Evolutionary conservation across 1,140 invertebrate species (phyloP).

Genomic region (Ectropis grisescens): DNA sequence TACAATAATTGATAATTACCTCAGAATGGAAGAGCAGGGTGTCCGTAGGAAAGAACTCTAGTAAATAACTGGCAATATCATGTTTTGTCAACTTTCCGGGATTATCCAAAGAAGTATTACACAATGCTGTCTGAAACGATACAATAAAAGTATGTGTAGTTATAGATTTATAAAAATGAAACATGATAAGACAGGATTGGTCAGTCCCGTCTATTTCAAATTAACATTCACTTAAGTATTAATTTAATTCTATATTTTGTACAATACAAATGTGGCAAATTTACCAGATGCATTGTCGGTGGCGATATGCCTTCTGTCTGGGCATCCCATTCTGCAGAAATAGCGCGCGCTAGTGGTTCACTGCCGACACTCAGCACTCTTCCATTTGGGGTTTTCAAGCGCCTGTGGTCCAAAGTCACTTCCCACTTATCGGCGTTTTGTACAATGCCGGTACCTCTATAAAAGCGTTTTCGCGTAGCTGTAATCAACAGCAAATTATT

Average conservation of each 20-base stretch:
- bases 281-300: slow-evolving; percentile 91
- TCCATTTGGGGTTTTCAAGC: slow-evolving; percentile 90
- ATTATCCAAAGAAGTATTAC: slow-evolving; percentile 93
- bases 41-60: slow-evolving; percentile 90
- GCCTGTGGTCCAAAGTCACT: slow-evolving; percentile 73
- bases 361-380: slow-evolving; percentile 82
- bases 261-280: too few relatives aligned
- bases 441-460: slow-evolving; percentile 38
- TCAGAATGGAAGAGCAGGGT: slow-evolving; percentile 85
- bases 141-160: slow-evolving; percentile 7
- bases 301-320: slow-evolving; percentile 84
- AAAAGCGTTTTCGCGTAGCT: slow-evolving; percentile 52
- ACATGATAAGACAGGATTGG: too few relatives aligned
- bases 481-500: slow-evolving; percentile 7
- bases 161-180: too few relatives aligned
- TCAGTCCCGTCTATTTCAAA: too few relatives aligned
- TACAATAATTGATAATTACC: slow-evolving; percentile 76
- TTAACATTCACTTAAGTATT: too few relatives aligned
- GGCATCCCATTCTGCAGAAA: slow-evolving; percentile 93
- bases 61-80: slow-evolving; percentile 82
- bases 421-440: slow-evolving; percentile 57
- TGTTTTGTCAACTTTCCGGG: slow-evolving; percentile 84
- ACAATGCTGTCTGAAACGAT: slow-evolving; percentile 82
- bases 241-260: too few relatives aligned
- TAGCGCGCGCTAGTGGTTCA: slow-evolving; percentile 90